Evolutionary conservation across 2,888 invertebrate genomes (phyloP).

Genomic region (Acanthosepion esculentum): DNA sequence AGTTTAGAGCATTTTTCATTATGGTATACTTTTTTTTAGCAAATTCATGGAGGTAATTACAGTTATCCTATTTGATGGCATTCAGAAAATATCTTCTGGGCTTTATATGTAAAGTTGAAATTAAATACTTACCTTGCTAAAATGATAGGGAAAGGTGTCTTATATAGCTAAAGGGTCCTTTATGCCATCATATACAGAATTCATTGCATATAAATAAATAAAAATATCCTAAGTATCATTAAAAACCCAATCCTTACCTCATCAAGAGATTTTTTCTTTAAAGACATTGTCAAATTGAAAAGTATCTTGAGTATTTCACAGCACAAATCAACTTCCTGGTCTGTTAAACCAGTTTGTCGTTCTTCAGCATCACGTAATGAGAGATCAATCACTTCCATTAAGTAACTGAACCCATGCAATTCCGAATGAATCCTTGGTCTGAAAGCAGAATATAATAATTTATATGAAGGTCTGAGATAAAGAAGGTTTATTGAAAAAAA

Average conservation of each 20-base stretch:
- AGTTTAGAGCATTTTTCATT: too few species aligned
- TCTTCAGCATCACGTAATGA: slow-evolving; percentile 70
- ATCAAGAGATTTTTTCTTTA: slow-evolving; percentile 74
- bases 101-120: too few species aligned
- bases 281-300: slow-evolving; percentile 76
- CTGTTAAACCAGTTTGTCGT: slow-evolving; percentile 64
- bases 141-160: too few species aligned
- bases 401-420: slow-evolving; percentile 76
- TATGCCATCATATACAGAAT: too few species aligned
- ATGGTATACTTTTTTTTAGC: too few species aligned
- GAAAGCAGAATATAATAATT: neutral
- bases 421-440: slow-evolving; percentile 75
- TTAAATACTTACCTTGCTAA: too few species aligned
- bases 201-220: too few species aligned
- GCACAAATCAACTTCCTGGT: slow-evolving; percentile 75
- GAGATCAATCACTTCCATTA: slow-evolving; percentile 76
- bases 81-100: too few species aligned
- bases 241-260: slow-evolving; percentile 68
- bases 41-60: too few species aligned
- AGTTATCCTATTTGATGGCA: too few species aligned
- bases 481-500: neutral
- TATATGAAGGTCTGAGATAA: neutral
- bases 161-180: too few species aligned
- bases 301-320: slow-evolving; percentile 77
- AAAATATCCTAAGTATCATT: neutral